Evolutionary conservation across 2,888 invertebrate species (phyloP).

Genomic region (Siphlonurus alternatus): DNA sequence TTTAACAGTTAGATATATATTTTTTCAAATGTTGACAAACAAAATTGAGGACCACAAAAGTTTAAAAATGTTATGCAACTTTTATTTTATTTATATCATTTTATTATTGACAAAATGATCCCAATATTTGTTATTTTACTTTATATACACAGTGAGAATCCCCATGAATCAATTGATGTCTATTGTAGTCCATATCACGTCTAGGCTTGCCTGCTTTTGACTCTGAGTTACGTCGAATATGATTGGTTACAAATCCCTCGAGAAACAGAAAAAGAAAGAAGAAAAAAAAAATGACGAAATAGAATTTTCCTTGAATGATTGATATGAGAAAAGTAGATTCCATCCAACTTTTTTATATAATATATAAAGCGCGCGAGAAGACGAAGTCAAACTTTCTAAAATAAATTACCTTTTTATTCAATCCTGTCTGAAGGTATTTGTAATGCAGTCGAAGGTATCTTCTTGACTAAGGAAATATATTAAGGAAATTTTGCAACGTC

Average conservation of each 20-base stretch:
- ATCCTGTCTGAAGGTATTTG: conserved; percentile 2
- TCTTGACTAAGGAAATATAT: background rate
- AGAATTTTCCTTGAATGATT: background rate
- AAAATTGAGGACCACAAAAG: too few relatives aligned
- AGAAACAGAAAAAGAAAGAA: background rate
- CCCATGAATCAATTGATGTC: too few relatives aligned
- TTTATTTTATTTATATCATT: too few relatives aligned
- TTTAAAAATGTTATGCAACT: too few relatives aligned
- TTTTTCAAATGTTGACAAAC: too few relatives aligned
- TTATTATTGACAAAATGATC: too few relatives aligned
- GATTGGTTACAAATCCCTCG: background rate
- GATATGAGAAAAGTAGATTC: conserved; percentile 4
- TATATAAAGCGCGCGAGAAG: background rate
- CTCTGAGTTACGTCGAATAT: background rate
- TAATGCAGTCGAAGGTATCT: background rate
- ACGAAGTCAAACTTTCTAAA: background rate
- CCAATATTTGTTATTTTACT: too few relatives aligned
- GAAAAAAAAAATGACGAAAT: background rate
- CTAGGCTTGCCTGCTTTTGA: background rate
- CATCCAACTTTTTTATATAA: background rate
- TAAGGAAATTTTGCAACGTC: background rate
- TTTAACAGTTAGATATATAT: too few relatives aligned
- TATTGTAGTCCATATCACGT: too few relatives aligned
- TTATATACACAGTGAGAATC: too few relatives aligned
- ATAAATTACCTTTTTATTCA: conserved; percentile 3